Percentiles rank a stretch among this genome's conserved stretches.
phyloP scores from a whole-genome alignment of 92 coral and sea anemone species.

The Paramuricea clavata region DNA sequence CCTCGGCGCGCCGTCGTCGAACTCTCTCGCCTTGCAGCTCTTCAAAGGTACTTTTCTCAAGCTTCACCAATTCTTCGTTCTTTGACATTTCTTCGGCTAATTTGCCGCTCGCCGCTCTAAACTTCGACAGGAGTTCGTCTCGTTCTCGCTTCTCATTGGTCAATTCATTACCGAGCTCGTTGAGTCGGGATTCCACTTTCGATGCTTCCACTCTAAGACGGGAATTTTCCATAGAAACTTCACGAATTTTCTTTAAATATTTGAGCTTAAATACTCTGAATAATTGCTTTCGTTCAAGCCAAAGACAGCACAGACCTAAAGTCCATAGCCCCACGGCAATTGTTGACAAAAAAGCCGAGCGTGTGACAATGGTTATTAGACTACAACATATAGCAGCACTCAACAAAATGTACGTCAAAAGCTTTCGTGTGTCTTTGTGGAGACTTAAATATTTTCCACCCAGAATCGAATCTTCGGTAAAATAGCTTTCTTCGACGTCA shows the following conservation, averaged over 20 bases:
- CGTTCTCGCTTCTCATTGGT: constrained; percentile 68
- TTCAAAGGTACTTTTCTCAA: constrained; percentile 25
- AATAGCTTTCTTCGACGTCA: constrained; percentile 4
- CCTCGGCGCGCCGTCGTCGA: constrained; percentile 34
- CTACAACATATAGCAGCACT: background rate
- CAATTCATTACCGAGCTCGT: constrained; percentile 62
- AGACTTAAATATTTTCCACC: background rate
- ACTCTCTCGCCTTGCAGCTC: constrained; percentile 54
- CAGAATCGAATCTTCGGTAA: constrained; percentile 14
- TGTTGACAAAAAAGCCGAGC: constrained; percentile 8
- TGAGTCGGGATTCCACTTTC: constrained; percentile 71
- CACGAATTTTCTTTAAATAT: constrained; percentile 74
- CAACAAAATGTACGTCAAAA: background rate
- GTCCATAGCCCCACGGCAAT: constrained; percentile 38
- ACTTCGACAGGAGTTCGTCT: constrained; percentile 68
- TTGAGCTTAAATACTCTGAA: constrained; percentile 77
- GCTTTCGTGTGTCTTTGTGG: constrained; percentile 9
- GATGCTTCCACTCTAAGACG: constrained; percentile 72
- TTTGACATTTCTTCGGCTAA: constrained; percentile 61
- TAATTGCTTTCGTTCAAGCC: constrained; percentile 75
- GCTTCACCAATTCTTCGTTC: constrained; percentile 52
- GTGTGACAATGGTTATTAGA: background rate
- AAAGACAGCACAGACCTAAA: constrained; percentile 16
- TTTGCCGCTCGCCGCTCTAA: constrained; percentile 69
- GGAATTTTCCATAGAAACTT: constrained; percentile 69